Evolutionary conservation across 2,888 invertebrate species (phyloP), one percentile per base, ranked within the genome.

Genomic region (Pyrocoelia pectoralis): DNA sequence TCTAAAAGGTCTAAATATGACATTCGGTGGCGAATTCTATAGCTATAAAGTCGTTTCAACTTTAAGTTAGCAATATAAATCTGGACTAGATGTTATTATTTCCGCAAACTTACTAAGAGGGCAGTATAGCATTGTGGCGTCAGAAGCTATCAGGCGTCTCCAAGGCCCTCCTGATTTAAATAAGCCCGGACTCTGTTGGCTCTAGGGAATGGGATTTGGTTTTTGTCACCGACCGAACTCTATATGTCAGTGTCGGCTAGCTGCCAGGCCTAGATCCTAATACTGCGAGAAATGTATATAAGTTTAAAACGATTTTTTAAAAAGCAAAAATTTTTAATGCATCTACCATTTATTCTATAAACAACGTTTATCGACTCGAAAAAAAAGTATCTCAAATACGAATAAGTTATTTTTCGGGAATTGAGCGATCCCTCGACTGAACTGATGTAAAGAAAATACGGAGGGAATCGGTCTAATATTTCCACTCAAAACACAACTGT

Each of bases 101-200:
- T 64, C 59, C 56, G 64, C 56, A 64, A 64, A 60, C 61, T 79
- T 79, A 77, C 77, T 74, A 72, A 77, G 74, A 76, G 78, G 79
- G 76, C 76, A 75, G 75, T 75, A 73, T 77, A 76, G 76, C 76
- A 78, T 77, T 78, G 77, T 77, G 78, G 79, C 79, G 79, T 80
- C 80, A 80, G 78, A 78, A 79, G 80, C 79, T 79, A 80, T 81
- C 80, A 79, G 77, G 71, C 79, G 79, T 79, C 78, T 79, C 81
- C 77, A 72, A 74, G 78, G 77, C 76, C 75, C 76, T 76, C 74
- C 76, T 78, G 81, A 80, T 80, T 81, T 80, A 80, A 80, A 81
- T 80, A 80, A 80, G 79, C 79, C 79, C 79, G 77, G 79, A 78
- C 79, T 77, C 69, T 70, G 76, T 71, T 72, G 74, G 72, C 76